A percentile compares a stretch with the other conserved stretches of the same genome.
These are phyloP conservation scores for Petrocephalus sullivani DNA, from an alignment of 2,797 vertebrate species.

Conservation along the genomic window DNA sequence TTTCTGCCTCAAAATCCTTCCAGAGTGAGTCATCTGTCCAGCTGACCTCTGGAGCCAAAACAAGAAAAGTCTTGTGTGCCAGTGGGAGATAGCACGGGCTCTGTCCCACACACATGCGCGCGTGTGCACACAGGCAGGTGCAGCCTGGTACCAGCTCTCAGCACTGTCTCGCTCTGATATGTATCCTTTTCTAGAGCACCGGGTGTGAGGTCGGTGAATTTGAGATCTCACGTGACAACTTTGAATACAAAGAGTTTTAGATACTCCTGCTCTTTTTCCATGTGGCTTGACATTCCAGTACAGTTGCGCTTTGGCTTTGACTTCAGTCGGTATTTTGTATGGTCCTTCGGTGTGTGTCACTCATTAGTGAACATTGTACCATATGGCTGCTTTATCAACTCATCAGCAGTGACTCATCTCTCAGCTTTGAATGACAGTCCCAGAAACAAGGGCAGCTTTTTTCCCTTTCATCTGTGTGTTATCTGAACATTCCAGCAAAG, in stretches of 20 bases:
- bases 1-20: constrained; percentile 14
- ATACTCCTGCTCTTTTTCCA: neutral
- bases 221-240: neutral
- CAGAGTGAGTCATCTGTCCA: constrained; percentile 31
- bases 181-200: neutral
- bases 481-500: constrained; percentile 7
- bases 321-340: neutral
- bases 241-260: neutral
- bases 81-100: constrained; percentile 20
- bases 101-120: neutral
- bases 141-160: neutral
- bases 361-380: neutral
- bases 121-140: neutral
- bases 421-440: constrained; percentile 12
- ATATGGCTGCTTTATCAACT: constrained; percentile 11
- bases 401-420: constrained; percentile 45
- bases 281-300: neutral
- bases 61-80: constrained; percentile 46
- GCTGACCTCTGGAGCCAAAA: constrained; percentile 41
- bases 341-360: neutral
- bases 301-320: neutral
- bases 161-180: neutral
- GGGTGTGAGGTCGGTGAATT: neutral
- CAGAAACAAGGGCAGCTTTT: neutral
- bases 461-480: constrained; percentile 2